These are phyloP conservation scores for Diogma glabrata DNA, from an alignment of 2,888 invertebrate genomes.

Conservation along the genomic window DNA sequence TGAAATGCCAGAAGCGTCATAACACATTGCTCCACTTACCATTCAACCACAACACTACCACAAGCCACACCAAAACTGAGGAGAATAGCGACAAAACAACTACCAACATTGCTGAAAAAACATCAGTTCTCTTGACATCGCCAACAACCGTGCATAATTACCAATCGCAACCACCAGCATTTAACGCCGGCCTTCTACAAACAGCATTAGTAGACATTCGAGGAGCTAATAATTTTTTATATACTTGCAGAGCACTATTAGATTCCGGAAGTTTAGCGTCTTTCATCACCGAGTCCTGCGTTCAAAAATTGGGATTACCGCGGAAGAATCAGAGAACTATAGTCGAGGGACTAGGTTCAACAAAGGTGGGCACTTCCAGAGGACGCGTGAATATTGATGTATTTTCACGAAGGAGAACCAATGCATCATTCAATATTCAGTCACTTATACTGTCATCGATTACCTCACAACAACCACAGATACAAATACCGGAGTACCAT, in stretches of 20 bases:
- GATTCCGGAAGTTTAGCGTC: background rate
- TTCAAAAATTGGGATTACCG: background rate
- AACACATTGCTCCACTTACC: constrained; percentile 1
- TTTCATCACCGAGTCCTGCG: no score
- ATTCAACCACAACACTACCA: no score
- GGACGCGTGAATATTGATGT: background rate
- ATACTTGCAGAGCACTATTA: background rate
- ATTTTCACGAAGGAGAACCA: background rate
- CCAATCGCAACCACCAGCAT: background rate
- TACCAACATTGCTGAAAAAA: background rate
- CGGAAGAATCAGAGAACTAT: background rate
- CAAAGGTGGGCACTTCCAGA: background rate
- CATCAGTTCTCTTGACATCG: background rate
- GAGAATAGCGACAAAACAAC: background rate
- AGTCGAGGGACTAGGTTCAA: background rate
- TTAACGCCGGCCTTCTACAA: constrained; percentile 1
- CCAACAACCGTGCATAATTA: background rate
- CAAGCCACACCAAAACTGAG: background rate
- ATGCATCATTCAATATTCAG: background rate
- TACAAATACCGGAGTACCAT: background rate
- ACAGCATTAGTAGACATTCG: background rate
- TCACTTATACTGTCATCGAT: background rate
- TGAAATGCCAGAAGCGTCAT: background rate
- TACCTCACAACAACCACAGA: background rate
- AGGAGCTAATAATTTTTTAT: background rate